A percentile compares a stretch with the other conserved stretches of the same genome.
phyloP scores from a whole-genome alignment of 1,140 invertebrate genomes.

The Euwallacea similis region DNA sequence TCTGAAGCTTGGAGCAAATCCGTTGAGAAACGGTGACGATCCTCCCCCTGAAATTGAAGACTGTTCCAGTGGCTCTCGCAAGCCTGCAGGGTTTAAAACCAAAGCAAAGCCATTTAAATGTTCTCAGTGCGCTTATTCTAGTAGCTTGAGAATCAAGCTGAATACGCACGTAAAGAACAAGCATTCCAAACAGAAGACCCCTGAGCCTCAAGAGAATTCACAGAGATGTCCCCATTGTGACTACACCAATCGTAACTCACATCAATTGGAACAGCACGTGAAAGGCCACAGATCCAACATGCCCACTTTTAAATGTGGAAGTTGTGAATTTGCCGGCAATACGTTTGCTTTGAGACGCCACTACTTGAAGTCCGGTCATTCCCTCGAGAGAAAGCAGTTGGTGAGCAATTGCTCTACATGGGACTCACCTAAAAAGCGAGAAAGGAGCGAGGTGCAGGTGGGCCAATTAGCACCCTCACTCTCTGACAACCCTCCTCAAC shows the following conservation, averaged over 20 bases:
- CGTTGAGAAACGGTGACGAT: no score
- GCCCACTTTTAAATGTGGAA: constrained; percentile 4
- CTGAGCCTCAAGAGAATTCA: background rate
- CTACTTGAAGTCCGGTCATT: background rate
- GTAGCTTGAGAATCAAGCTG: constrained; percentile 1
- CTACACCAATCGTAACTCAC: background rate
- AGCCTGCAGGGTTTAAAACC: background rate
- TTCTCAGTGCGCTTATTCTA: background rate
- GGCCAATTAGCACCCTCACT: background rate
- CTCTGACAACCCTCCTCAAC: background rate
- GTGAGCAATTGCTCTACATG: no score
- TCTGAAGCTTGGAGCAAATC: no score
- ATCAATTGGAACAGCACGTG: constrained; percentile 1
- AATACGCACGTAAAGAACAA: constrained; percentile 1
- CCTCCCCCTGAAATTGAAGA: no score
- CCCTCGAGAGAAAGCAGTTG: background rate
- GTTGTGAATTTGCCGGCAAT: background rate
- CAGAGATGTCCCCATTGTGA: background rate
- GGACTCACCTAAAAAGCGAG: background rate
- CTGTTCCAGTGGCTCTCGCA: background rate
- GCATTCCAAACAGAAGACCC: background rate
- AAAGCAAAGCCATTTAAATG: background rate
- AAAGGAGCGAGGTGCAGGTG: background rate
- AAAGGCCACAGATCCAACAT: background rate
- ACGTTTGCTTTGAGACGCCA: background rate